Evolutionary conservation across 1,140 invertebrate species (phyloP), one percentile per base, ranked within the genome.

Genomic region (Sarcophaga bullata): DNA sequence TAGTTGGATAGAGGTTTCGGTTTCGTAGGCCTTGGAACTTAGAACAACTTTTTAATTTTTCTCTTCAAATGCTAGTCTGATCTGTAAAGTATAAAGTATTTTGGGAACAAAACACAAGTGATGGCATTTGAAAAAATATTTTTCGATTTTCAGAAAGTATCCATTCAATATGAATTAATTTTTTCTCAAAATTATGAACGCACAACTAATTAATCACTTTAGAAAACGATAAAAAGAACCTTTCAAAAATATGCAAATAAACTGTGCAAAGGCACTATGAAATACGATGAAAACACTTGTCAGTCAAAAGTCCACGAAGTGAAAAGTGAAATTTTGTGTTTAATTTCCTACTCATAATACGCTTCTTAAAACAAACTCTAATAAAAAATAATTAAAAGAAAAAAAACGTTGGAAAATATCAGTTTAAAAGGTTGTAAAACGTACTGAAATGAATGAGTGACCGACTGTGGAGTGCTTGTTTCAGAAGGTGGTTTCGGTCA

Each of bases 401-500:
- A 58, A 15, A 58, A 11, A 13, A n/a, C 3, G 54, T 15, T 11
- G 13, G 11, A 11, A 58, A 58, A 58, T 58, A n/a, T 4, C 10
- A 58, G 11, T 58, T 58, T 58, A 58, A 58, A 0, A 15, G 11
- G 54, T 11, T n/a, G 10, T 15, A 11, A 58, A 58, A 58, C 25
- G 25, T 37, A 37, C 25, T 37, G 7, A 6, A 17, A 72, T 72
- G 19, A 25, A 72, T 72, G 46, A 49, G 46, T 48, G 73, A n/a
- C 11, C 6, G 47, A 48, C n/a, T 75, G n/a, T 37, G n/a, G n/a
- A 25, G 10, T 9, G 62, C 17, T 4, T 8, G 62, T 72, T 15
- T 62, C 2, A 25, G 73, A 48, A 75, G 73, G 73, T 75, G 73
- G 73, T 75, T 75, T 75, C 13, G 73, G 73, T 17, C 73, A 75